phyloP scores from a whole-genome alignment of 1,140 invertebrate genomes.

The Thaumatotibia leucotreta region DNA sequence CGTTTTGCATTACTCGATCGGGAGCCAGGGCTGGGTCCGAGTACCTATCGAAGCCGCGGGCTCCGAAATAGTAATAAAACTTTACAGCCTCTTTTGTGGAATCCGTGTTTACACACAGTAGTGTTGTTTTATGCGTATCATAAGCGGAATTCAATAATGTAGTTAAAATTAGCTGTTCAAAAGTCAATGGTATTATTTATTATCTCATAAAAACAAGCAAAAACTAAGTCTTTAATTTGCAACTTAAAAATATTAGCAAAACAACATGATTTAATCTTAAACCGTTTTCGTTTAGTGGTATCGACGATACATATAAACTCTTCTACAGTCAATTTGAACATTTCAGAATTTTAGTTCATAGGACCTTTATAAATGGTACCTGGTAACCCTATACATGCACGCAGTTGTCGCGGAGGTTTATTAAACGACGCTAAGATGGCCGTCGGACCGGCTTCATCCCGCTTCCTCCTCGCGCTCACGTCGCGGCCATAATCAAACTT shows the following conservation, averaged over 20 bases:
- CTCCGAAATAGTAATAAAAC: constrained; percentile 9
- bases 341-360: not conserved
- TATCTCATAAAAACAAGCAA: not conserved
- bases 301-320: too few relatives aligned
- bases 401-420: constrained; percentile 68
- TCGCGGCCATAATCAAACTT: constrained; percentile 23
- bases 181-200: not conserved
- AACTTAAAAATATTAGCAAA: too few relatives aligned
- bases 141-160: not conserved
- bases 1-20: constrained; percentile 72
- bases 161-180: not conserved
- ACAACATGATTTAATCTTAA: too few relatives aligned
- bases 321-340: too few relatives aligned
- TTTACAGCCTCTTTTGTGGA: constrained; percentile 13
- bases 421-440: constrained; percentile 70
- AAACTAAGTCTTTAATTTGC: too few relatives aligned
- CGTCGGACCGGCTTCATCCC: constrained; percentile 70
- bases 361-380: too few relatives aligned
- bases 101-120: constrained; percentile 7
- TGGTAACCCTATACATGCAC: constrained; percentile 53
- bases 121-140: not conserved
- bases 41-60: constrained; percentile 11
- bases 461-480: constrained; percentile 47
- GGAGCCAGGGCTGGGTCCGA: constrained; percentile 52
- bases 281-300: too few relatives aligned